Evolutionary conservation across 2,113 vertebrate species (phyloP).

Genomic region (Petaurus breviceps): DNA sequence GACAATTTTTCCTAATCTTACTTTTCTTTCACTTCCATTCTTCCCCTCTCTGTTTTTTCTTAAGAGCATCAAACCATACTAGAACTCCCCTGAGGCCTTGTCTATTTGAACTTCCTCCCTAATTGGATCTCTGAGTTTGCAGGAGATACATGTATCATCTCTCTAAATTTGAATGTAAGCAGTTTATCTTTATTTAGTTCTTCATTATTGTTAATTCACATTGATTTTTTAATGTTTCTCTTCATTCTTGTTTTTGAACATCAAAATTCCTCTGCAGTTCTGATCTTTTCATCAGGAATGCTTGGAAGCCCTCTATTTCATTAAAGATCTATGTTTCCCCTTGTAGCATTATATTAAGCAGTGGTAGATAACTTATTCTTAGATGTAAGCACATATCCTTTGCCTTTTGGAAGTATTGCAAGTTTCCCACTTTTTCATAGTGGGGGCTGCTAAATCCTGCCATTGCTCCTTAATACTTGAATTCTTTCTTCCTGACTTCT

Average conservation of each 20-base stretch:
- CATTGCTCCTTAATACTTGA: too few species aligned
- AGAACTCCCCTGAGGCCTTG: neutral
- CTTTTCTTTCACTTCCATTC: neutral
- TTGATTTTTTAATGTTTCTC: neutral
- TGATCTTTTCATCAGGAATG: neutral
- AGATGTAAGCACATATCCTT: neutral
- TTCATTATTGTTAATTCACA: neutral
- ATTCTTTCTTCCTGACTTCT: too few species aligned
- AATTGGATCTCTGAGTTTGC: neutral
- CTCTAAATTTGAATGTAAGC: too few species aligned
- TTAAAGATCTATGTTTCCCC: neutral
- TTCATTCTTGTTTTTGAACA: too few species aligned
- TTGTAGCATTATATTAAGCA: neutral
- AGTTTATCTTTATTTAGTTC: too few species aligned
- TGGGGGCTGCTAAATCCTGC: too few species aligned
- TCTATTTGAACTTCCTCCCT: neutral
- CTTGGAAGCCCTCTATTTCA: neutral
- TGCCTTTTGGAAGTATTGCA: neutral
- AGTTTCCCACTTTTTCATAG: too few species aligned
- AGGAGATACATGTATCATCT: neutral
- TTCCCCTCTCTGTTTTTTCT: neutral
- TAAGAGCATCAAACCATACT: neutral
- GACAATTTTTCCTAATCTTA: neutral
- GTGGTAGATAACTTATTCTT: neutral
- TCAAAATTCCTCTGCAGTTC: neutral